A percentile compares a stretch with the other conserved stretches of the same genome.
Evolutionary conservation across 2,888 invertebrate species (phyloP).

Genomic region (Brenthis daphne): DNA sequence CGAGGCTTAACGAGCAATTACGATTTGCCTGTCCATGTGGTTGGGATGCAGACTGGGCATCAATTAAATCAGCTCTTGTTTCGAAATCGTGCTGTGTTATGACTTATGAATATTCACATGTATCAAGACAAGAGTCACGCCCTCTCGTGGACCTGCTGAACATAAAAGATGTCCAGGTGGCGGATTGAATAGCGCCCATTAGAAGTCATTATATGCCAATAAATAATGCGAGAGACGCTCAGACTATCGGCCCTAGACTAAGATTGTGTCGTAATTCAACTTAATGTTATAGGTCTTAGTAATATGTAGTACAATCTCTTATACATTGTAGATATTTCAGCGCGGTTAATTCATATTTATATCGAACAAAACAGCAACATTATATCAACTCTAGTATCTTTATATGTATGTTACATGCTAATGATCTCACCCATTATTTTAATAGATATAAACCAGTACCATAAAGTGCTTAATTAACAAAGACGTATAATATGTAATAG

Average conservation of each 20-base stretch:
- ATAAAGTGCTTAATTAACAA: no score
- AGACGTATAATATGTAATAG: no score
- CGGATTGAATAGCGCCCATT: constrained; percentile 80
- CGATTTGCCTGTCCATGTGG: constrained; percentile 66
- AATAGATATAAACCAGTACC: no score
- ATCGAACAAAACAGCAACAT: background rate
- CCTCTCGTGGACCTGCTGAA: constrained; percentile 52
- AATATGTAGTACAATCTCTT: constrained; percentile 51
- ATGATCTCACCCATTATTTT: no score
- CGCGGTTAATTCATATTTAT: constrained; percentile 12
- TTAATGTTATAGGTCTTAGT: constrained; percentile 65
- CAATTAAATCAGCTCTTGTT: constrained; percentile 70
- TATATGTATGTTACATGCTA: no score
- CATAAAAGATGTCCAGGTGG: constrained; percentile 75
- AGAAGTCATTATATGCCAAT: constrained; percentile 79
- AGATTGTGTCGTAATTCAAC: constrained; percentile 70
- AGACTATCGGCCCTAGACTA: constrained; percentile 62
- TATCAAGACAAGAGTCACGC: constrained; percentile 51
- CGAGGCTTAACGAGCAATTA: constrained; percentile 78
- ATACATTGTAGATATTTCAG: constrained; percentile 35
- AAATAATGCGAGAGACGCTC: constrained; percentile 77
- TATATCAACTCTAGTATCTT: no score
- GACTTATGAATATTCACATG: constrained; percentile 77
- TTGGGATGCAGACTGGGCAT: constrained; percentile 57
- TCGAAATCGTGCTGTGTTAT: constrained; percentile 57